Conservation (phyloP, 2,888 invertebrate genomes). For the Drosophila setosimentum region DNA sequence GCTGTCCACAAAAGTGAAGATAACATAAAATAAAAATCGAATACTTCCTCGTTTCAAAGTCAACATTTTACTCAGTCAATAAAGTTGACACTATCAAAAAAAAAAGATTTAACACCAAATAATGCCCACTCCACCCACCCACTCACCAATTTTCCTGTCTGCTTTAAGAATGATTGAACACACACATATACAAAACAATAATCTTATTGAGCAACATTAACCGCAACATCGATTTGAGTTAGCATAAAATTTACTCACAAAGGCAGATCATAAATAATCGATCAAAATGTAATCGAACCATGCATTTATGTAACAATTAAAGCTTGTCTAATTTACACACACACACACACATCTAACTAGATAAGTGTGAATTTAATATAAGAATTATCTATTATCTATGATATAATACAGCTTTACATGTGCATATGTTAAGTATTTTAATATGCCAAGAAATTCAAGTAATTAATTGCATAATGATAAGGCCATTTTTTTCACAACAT, state of each 20-base stretch:
- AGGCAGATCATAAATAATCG: background rate
- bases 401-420: background rate
- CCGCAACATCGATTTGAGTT: background rate
- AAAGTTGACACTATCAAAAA: constrained; percentile 23
- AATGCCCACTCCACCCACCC: background rate
- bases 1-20: background rate
- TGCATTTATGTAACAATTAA: background rate
- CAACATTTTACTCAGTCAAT: constrained; percentile 17
- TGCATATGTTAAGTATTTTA: background rate
- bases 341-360: background rate
- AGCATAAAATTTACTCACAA: background rate
- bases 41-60: constrained; percentile 3
- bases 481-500: background rate
- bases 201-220: background rate
- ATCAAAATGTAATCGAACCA: background rate
- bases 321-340: background rate
- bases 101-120: constrained; percentile 1
- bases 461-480: constrained; percentile 21
- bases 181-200: background rate
- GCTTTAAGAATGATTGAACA: background rate
- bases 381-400: background rate
- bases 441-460: constrained; percentile 5
- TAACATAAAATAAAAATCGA: background rate
- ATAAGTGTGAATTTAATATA: background rate
- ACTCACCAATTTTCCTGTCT: background rate